A percentile compares a stretch with the other conserved stretches of the same genome.
Evolutionary conservation across 1,140 invertebrate species (phyloP).

Genomic region (Catajapyx aquilonaris): DNA sequence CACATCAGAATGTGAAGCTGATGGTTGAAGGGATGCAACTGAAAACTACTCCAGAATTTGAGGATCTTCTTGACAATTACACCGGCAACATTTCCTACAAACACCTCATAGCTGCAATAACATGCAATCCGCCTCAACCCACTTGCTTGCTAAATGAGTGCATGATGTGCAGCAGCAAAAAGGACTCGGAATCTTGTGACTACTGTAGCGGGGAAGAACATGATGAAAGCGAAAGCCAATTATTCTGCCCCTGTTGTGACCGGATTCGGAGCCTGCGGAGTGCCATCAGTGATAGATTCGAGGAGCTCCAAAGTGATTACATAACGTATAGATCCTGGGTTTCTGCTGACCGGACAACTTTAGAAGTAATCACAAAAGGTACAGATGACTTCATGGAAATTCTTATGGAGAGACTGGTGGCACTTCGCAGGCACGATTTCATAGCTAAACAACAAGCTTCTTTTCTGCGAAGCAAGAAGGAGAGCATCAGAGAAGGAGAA

Average conservation of each 20-base stretch:
- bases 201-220: too few species aligned
- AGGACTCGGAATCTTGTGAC: too few species aligned
- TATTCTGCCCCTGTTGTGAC: not conserved
- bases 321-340: not conserved
- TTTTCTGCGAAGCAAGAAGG: not conserved
- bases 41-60: not conserved
- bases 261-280: not conserved
- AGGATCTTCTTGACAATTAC: not conserved
- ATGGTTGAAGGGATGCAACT: not conserved
- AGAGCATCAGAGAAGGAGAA: not conserved
- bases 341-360: not conserved
- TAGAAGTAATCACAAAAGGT: not conserved
- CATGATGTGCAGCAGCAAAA: too few species aligned
- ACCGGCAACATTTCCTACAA: not conserved
- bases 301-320: not conserved
- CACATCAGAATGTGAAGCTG: constrained; percentile 2
- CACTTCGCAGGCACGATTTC: not conserved
- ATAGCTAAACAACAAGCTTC: not conserved
- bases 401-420: not conserved
- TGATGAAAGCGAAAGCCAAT: too few species aligned
- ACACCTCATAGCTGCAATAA: not conserved
- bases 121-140: not conserved
- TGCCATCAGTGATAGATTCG: not conserved
- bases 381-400: not conserved
- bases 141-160: not conserved